Base-by-base conservation (phyloP, 2,888 invertebrate species). In the Cremastobaeus sp. region DNA sequence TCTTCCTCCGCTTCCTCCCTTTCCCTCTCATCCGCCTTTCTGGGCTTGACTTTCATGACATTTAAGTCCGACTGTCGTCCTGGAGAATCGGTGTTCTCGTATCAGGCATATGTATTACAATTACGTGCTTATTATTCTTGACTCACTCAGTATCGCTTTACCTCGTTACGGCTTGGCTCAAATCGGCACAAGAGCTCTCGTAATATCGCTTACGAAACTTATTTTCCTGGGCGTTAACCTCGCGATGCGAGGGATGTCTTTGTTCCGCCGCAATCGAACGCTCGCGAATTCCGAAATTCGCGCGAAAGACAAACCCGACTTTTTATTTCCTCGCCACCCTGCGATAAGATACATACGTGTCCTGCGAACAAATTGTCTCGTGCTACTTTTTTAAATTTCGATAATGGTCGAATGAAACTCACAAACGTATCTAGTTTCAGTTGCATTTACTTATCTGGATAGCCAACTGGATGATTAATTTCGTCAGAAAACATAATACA, bases 161-260 rank as follows among this genome's bases (percentile, higher is more conserved):
- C 73, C 28, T 68, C 73, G 68, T 74, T 62, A 66, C 66, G 68
- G 48, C 62, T 68, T 68, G 66, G 62, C 68, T 73, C 62, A 50
- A 68, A 62, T 73, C 72, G 66, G 73, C 62, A 50, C 62, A 11
- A 41, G 52, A 57, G 57, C 62, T 75, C 65, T 75, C 74, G 74
- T 71, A 75, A 75, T 68, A 68, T 50, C 47, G 71, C 75, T 75
- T 75, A 71, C 75, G 71, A 75, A 75, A 75, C 75, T 72, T 64
- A 64, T 62, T 68, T 75, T 59, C 54, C 68, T 68, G 71, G 75
- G 62, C 75, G 71, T 71, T 75, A 64, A 75, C 75, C 75, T 59
- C 75, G 48, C 55, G 35, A 17, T 37, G 34, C 52, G 72, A 65
- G 68, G 66, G 73, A 73, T 72, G 65, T 65, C 62, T 69, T 65